Base-by-base conservation (phyloP, 2,888 invertebrate species). In the Galeopsomyia nigrocyanea region DNA sequence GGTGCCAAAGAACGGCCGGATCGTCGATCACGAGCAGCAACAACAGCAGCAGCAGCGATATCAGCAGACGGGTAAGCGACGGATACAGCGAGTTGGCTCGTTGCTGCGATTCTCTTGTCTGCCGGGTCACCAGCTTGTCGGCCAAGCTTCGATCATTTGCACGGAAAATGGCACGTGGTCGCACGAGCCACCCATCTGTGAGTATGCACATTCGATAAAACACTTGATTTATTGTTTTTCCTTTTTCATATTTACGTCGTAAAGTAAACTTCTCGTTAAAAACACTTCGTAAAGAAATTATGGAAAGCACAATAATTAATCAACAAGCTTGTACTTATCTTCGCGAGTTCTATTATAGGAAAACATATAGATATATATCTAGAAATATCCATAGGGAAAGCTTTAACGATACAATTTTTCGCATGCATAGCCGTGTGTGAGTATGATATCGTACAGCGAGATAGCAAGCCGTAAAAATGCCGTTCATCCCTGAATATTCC, bases 131-230 rank as follows among this genome's bases (percentile, higher is more conserved):
- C 87, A 89, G 76, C 87, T 91, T n/a, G 87, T 91, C 39, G 96
- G 96, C 5, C 94, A 95, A 84, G 91, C 92, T 0, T 93, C 93
- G 75, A 92, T 94, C 78, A 94, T 95, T 58, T 96, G 96, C 87
- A 95, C 94, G 7, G 95, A 95, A 85, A 93, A 92, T 75, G 95
- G 95, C 60, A 93, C 92, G 82, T 96, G 95, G 96, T 95, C 95
- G 1, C 94, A 95, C 85, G 92, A 93, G 22, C 92, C 94, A 14
- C 96, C 96, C 61, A 92, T 93, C 84, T 96, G 96, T 90, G 84
- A 89, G 90, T 87, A 5, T 51, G 14, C 62, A 26, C 17, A 9
- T 0, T 53, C 1, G 39, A 9, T 39, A 39, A 26, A 39, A 39
- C 39, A 39, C 1, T 10, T 39, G 39, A 39, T 39, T 39, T 39